Evolutionary conservation across 2,113 vertebrate genomes (phyloP).

Genomic region (Neolamprologus cancellatus): DNA sequence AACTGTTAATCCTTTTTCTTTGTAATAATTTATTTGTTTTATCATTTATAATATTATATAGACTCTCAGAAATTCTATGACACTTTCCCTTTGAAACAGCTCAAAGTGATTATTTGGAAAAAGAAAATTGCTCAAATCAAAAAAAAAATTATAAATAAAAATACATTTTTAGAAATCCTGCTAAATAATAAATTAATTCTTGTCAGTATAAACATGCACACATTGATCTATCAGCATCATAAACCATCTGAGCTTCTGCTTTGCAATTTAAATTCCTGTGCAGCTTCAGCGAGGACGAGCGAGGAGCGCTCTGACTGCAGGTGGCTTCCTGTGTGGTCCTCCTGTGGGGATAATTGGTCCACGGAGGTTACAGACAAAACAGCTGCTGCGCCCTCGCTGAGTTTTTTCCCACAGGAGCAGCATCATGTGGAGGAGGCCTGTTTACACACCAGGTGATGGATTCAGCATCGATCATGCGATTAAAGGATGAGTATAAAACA

Average conservation of each 20-base stretch:
- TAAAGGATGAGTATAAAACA: not conserved
- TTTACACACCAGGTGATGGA: not conserved
- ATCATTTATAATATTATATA: not conserved
- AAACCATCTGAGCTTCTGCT: not conserved
- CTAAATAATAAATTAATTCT: not conserved
- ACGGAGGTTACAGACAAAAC: not conserved
- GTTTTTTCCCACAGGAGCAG: not conserved
- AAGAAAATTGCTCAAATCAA: not conserved
- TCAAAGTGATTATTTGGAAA: not conserved
- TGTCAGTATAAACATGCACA: not conserved
- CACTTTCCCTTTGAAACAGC: not conserved
- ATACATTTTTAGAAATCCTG: not conserved
- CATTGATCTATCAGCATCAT: not conserved
- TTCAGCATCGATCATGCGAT: not conserved
- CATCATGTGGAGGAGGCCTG: not conserved
- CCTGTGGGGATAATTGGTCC: not conserved
- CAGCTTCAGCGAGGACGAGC: not conserved
- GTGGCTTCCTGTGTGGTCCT: not conserved
- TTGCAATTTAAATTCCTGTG: not conserved
- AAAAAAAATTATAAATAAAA: not conserved
- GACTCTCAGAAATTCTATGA: not conserved
- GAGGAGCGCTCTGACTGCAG: not conserved
- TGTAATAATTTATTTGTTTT: not conserved
- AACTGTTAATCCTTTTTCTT: not conserved
- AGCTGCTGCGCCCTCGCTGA: not conserved